Evolutionary conservation across 2,888 invertebrate genomes (phyloP), one percentile per base, ranked within the genome.

Genomic region (Selenia dentaria): DNA sequence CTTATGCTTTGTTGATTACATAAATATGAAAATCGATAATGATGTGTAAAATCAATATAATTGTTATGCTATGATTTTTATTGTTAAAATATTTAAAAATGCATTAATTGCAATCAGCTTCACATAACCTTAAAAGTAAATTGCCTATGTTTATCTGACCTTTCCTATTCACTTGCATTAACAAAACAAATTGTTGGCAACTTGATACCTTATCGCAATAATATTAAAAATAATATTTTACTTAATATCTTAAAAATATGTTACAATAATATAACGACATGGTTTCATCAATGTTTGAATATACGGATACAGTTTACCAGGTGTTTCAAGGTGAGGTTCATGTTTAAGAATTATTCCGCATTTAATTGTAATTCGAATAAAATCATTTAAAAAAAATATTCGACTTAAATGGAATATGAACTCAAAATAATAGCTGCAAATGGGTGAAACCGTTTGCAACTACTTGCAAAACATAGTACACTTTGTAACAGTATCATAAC

Each of bases 261-360:
- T 0, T 2, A 1, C 4, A 22, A 5, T 12, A 28, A 6, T 14
- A 34, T 10, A 27, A 10, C 18, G 39, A 29, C 13, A 45, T 25
- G n/a, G 39, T 39, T 27, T 11, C 13, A 28, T 11, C n/a, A 10
- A 4, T 2, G n/a, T 27, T 44, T 11, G 10, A 2, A 20, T 43
- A 31, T 31, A 18, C n/a, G 11, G n/a, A 27, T 28, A 27, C 6
- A 28, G 12, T 12, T 39, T 22, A 18, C n/a, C 33, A 28, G 28
- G 24, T 29, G 20, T 34, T 39, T 45, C 39, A 80, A 82, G 81
- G 83, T 71, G 59, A 67, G 56, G 35, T 62, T 55, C 53, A 54
- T 57, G 65, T 73, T 77, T 75, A 64, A 67, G 68, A 71, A 74
- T 70, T 67, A 70, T 66, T 64, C 67, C 58, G 63, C 64, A 57